Evolutionary conservation across 35 echinoderm and acorn worm genomes (phyloP).

Genomic region (Nesometra sesokonis): DNA sequence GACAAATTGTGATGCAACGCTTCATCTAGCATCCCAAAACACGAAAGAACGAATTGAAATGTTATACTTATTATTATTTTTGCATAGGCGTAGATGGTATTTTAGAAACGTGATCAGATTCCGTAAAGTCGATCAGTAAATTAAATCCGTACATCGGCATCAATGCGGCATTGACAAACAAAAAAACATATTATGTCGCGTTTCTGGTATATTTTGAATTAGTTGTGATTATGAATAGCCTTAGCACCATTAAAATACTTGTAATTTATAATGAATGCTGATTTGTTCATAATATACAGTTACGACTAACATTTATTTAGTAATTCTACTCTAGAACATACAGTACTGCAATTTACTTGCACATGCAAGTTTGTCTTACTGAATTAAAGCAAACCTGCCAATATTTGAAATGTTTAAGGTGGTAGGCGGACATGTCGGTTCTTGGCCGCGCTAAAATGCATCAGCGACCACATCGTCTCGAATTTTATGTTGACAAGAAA

Average conservation of each 20-base stretch:
- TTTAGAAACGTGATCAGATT: not conserved
- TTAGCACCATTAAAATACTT: not conserved
- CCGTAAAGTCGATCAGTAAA: not conserved
- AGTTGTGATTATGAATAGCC: not conserved
- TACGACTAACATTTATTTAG: not conserved
- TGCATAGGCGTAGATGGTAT: not conserved
- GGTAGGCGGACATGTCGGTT: too few relatives aligned
- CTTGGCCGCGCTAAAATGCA: too few relatives aligned
- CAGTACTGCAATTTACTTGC: not conserved
- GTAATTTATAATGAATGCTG: not conserved
- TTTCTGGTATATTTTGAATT: not conserved
- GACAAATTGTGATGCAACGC: too few relatives aligned
- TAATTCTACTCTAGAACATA: not conserved
- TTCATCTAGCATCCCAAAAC: too few relatives aligned
- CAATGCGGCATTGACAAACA: not conserved
- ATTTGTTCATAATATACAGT: not conserved
- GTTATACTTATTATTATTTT: too few relatives aligned
- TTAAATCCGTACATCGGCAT: not conserved
- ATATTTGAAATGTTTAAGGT: too few relatives aligned
- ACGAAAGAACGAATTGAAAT: too few relatives aligned
- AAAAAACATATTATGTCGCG: not conserved
- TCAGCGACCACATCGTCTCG: too few relatives aligned
- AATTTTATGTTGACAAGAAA: too few relatives aligned
- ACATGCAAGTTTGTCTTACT: too few relatives aligned
- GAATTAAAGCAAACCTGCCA: too few relatives aligned